These are phyloP conservation scores for Rambutsinella grinnellia DNA, from an alignment of 2,888 invertebrate species.

Conservation along the genomic window DNA sequence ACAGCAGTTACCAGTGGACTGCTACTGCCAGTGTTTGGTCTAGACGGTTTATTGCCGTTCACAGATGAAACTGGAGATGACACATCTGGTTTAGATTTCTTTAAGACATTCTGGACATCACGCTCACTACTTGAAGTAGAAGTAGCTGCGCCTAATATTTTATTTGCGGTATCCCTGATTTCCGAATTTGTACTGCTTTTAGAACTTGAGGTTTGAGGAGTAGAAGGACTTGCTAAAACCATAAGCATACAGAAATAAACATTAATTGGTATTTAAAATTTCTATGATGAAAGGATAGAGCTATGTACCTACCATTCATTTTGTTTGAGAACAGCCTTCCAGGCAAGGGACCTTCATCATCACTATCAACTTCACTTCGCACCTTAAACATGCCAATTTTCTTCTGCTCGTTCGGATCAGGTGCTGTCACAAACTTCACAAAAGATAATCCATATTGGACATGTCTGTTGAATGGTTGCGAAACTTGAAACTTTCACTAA, in stretches of 20 bases:
- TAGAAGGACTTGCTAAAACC: no score
- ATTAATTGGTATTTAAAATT: no score
- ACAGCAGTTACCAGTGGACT: no score
- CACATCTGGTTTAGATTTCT: conserved; percentile 63
- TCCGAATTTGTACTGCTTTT: conserved; percentile 29
- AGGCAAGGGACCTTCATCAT: conserved; percentile 71
- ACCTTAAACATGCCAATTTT: conserved; percentile 54
- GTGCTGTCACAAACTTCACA: conserved; percentile 76
- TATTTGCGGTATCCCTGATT: conserved; percentile 68
- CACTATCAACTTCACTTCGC: conserved; percentile 67
- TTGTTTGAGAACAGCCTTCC: conserved; percentile 72
- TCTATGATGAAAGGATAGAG: not conserved
- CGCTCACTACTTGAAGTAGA: conserved; percentile 56
- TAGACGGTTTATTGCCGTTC: not conserved
- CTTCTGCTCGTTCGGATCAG: conserved; percentile 57
- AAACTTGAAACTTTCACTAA: conserved; percentile 84
- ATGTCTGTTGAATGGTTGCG: conserved; percentile 88
- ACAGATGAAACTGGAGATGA: no score
- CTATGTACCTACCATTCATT: conserved; percentile 1
- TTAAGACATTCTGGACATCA: conserved; percentile 48
- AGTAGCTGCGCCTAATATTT: conserved; percentile 55
- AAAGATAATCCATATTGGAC: conserved; percentile 86
- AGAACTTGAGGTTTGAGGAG: no score
- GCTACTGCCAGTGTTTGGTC: not conserved
- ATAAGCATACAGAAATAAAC: no score